Evolutionary conservation across 2,113 vertebrate species (phyloP), one percentile per base, ranked within the genome.

Genomic region (Arizona elegans): DNA sequence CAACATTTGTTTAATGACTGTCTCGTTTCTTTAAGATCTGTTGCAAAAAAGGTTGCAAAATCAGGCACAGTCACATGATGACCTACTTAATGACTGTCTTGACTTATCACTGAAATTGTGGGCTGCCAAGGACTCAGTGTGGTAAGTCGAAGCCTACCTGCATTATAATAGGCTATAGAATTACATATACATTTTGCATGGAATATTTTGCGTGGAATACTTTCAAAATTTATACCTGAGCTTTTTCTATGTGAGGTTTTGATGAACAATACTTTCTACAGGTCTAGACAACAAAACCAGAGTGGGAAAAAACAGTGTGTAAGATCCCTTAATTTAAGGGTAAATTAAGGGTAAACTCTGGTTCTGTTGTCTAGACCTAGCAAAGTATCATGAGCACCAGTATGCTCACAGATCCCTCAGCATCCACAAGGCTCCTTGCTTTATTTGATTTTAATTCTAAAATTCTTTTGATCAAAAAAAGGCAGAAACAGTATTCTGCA

Each of bases 101-200:
- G 4, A 70, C 12, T 70, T 70, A 33, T 33, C 29, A 33, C 13
- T 70, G 65, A 70, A 70, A 70, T 70, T 70, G 65, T 70, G 65
- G 65, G 65, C 29, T 70, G 65, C 29, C 65, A 59, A 26, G 23
- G 58, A 59, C 56, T 58, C 21, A 29, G n/a, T 70, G 65, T 33
- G 29, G 65, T 33, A 33, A 70, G 65, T 70, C 65, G 1, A 70
- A 33, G 29, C n/a, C 65, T 17, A 15, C 65, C n/a, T 70, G 65
- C 13, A 56, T 92, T 89, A 17, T 55, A 75, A 89, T 59, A 91
- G 75, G 90, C 92, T 90, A 47, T 93, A 93, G 93, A 92, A 95
- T 26, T 54, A 56, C 75, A 52, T 9, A 43, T 0, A 0, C 58
- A 6, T 91, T n/a, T 23, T 65, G 58, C 53, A 90, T 33, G 58